These are phyloP conservation scores for Patella pellucida DNA, from an alignment of 2,888 invertebrate genomes.

Conservation along the genomic window DNA sequence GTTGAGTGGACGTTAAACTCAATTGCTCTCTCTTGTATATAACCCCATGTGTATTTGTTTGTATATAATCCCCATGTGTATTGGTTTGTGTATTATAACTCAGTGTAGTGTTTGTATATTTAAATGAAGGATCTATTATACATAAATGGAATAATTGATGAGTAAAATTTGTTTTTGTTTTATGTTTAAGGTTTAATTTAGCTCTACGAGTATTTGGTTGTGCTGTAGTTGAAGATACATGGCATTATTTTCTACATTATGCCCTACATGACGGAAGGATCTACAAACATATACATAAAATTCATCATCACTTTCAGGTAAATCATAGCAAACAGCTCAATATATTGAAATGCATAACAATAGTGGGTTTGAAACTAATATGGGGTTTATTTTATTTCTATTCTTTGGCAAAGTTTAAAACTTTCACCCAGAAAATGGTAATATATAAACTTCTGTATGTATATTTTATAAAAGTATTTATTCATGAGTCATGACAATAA, in stretches of 20 bases:
- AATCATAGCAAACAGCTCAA: neutral
- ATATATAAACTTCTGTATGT: too few relatives aligned
- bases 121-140: conserved; percentile 21
- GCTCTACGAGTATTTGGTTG: conserved; percentile 38
- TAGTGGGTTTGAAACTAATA: neutral
- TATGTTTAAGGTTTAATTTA: conserved; percentile 29
- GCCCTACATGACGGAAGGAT: conserved; percentile 56
- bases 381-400: neutral
- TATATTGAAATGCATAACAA: neutral
- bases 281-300: conserved; percentile 64
- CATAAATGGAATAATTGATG: neutral
- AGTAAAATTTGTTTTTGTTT: too few relatives aligned
- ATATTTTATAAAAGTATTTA: too few relatives aligned
- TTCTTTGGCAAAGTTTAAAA: neutral
- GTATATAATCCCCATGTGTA: neutral
- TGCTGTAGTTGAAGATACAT: conserved; percentile 60
- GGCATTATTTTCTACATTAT: conserved; percentile 64
- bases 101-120: neutral
- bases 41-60: neutral
- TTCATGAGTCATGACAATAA: too few relatives aligned
- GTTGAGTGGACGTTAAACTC: too few relatives aligned
- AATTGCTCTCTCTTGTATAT: too few relatives aligned
- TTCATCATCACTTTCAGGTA: conserved; percentile 61
- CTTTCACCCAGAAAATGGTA: too few relatives aligned
- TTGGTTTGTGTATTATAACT: neutral